These are phyloP conservation scores for Drosophila flavopinicola DNA, from an alignment of 2,888 invertebrate species.

Conservation along the genomic window DNA sequence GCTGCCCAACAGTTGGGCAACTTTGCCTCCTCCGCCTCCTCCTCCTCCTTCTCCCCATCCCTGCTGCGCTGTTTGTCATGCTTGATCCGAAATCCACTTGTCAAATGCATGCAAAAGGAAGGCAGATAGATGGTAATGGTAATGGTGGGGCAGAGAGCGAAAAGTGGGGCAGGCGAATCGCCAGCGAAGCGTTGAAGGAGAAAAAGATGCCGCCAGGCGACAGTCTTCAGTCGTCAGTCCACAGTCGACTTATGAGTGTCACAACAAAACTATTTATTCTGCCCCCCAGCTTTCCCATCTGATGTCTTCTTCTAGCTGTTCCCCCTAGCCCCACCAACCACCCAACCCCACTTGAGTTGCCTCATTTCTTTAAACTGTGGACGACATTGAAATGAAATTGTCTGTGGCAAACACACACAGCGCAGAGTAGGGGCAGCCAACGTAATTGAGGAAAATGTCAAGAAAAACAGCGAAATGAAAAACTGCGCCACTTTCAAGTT, in stretches of 20 bases:
- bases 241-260: slow-evolving; percentile 70
- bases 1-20: slow-evolving; percentile 52
- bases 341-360: slow-evolving; percentile 30
- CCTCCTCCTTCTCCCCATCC: neutral
- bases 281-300: slow-evolving; percentile 19
- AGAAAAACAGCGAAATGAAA: slow-evolving; percentile 23
- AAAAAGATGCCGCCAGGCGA: slow-evolving; percentile 22
- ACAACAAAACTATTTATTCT: slow-evolving; percentile 76
- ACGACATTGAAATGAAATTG: slow-evolving; percentile 79
- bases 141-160: neutral
- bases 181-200: slow-evolving; percentile 48
- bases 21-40: neutral
- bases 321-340: neutral
- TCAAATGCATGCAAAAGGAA: slow-evolving; percentile 42
- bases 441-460: slow-evolving; percentile 3
- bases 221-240: slow-evolving; percentile 22
- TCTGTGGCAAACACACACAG: slow-evolving; percentile 51
- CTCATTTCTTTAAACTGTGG: slow-evolving; percentile 47
- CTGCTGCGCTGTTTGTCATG: slow-evolving; percentile 26
- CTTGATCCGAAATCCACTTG: slow-evolving; percentile 50
- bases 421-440: neutral
- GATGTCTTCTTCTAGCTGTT: too few species aligned
- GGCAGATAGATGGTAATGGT: too few species aligned
- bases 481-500: slow-evolving; percentile 43
- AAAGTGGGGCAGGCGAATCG: slow-evolving; percentile 6